Evolutionary conservation across 1,140 invertebrate species (phyloP), one percentile per base, ranked within the genome.

Genomic region (Diprion similis): DNA sequence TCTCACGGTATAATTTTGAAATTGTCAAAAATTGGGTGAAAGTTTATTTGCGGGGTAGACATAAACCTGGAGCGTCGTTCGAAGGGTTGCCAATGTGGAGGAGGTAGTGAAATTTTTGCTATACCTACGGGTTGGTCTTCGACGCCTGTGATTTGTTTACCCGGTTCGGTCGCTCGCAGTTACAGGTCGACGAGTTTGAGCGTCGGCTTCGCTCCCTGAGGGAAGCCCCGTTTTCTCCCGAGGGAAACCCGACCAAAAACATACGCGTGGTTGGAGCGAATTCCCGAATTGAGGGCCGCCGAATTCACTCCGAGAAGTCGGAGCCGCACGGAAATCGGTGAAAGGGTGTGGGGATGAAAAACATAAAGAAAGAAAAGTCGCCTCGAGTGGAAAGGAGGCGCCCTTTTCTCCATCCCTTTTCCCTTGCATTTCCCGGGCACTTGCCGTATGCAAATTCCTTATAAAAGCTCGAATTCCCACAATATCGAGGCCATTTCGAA

Each of bases 301-400:
- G 51, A 59, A 59, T 59, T 59, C 51, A 59, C 51, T 59, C 51
- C 51, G 51, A 59, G n/a, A 59, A 59, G 51, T 59, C 51, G 11
- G 51, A 59, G 9, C 51, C 51, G 51, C 51, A 59, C 9, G 51
- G 51, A 59, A 59, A 59, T 59, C 51, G 51, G 11, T 17, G 51
- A 59, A 59, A 17, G 51, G 6, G 24, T 37, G 6, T 1, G 24
- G 24, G 24, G 24, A 37, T 37, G 51, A 59, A 59, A 37, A 37
- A 37, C 24, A 37, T 6, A 37, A 59, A 9, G 24, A 37, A 37
- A 37, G 24, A 37, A 37, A 59, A 59, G 24, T 37, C 51, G n/a
- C n/a, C n/a, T 59, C 51, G n/a, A 59, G n/a, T 59, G n/a, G 51
- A 59, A 59, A 59, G 51, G 51, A 17, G 51, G 4, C 51, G 51